A percentile compares a stretch with the other conserved stretches of the same genome.
phyloP scores from a whole-genome alignment of 2,888 invertebrate genomes.

The Abrostola tripartita region DNA sequence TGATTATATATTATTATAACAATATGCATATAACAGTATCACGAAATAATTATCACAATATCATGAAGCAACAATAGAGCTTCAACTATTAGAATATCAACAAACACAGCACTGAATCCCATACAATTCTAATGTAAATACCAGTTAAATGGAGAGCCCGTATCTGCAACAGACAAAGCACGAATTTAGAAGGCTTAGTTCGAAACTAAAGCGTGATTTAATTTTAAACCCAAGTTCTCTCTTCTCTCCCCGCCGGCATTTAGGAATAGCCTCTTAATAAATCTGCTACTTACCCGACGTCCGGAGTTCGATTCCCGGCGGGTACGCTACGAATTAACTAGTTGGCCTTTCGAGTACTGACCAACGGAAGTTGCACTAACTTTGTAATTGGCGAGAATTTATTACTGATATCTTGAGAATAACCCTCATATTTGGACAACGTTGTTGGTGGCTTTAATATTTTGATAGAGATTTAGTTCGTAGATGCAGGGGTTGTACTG shows the following conservation, averaged over 20 bases:
- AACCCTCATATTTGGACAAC: slow-evolving; percentile 50
- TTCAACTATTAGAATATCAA: slow-evolving; percentile 11
- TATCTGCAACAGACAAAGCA: slow-evolving; percentile 73
- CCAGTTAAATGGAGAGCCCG: slow-evolving; percentile 58
- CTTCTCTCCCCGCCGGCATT: slow-evolving; percentile 63
- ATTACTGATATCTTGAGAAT: slow-evolving; percentile 66
- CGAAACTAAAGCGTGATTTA: slow-evolving; percentile 81
- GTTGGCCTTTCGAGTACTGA: slow-evolving; percentile 76
- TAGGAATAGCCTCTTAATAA: slow-evolving; percentile 84
- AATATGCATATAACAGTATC: background rate
- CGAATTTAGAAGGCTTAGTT: slow-evolving; percentile 77
- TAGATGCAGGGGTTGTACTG: slow-evolving; percentile 5
- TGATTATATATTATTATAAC: too few relatives aligned
- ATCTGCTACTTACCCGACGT: slow-evolving; percentile 80
- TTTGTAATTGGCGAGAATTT: slow-evolving; percentile 73
- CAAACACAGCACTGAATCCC: slow-evolving; percentile 20
- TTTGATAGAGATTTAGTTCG: slow-evolving; percentile 32
- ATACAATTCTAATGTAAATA: slow-evolving; percentile 54
- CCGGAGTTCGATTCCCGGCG: slow-evolving; percentile 83
- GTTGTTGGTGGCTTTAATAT: slow-evolving; percentile 39
- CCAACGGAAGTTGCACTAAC: slow-evolving; percentile 72
- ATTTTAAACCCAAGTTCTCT: slow-evolving; percentile 77
- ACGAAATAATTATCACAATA: background rate
- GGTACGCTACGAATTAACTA: slow-evolving; percentile 77
- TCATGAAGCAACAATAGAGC: slow-evolving; percentile 8